Evolutionary conservation across 2,888 invertebrate species (phyloP).

Genomic region (Dynastes maya): DNA sequence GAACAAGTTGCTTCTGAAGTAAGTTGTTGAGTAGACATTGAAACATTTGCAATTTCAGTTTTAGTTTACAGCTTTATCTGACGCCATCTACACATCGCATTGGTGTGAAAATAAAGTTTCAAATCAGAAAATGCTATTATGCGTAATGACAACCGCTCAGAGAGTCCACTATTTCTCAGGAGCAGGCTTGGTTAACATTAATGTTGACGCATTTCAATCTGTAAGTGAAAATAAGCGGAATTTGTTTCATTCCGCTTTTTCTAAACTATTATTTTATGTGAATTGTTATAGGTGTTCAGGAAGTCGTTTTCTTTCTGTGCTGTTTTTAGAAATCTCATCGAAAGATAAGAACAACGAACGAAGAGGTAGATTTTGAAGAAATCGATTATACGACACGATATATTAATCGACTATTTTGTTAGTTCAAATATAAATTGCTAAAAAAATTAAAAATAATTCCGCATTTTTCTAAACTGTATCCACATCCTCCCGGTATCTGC

Average conservation of each 20-base stretch:
- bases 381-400: too few relatives aligned
- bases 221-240: slow-evolving; percentile 4
- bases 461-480: too few relatives aligned
- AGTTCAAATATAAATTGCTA: too few relatives aligned
- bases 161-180: slow-evolving; percentile 32
- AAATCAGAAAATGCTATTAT: slow-evolving; percentile 30
- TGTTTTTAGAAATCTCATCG: neutral
- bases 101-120: slow-evolving; percentile 47
- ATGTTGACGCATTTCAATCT: slow-evolving; percentile 37
- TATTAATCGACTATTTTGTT: too few relatives aligned
- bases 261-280: neutral
- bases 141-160: slow-evolving; percentile 37
- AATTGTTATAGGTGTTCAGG: slow-evolving; percentile 5
- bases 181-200: slow-evolving; percentile 34
- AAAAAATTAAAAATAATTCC: too few relatives aligned
- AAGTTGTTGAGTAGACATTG: neutral
- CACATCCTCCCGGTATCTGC: too few relatives aligned
- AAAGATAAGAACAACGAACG: neutral
- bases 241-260: too few relatives aligned
- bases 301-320: slow-evolving; percentile 27
- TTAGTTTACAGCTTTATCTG: slow-evolving; percentile 27
- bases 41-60: neutral
- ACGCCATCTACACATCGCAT: slow-evolving; percentile 33
- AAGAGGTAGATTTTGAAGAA: too few relatives aligned
- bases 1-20: slow-evolving; percentile 19